Conservation (phyloP, 1,140 invertebrate genomes). For the Potamilus streckersoni region DNA sequence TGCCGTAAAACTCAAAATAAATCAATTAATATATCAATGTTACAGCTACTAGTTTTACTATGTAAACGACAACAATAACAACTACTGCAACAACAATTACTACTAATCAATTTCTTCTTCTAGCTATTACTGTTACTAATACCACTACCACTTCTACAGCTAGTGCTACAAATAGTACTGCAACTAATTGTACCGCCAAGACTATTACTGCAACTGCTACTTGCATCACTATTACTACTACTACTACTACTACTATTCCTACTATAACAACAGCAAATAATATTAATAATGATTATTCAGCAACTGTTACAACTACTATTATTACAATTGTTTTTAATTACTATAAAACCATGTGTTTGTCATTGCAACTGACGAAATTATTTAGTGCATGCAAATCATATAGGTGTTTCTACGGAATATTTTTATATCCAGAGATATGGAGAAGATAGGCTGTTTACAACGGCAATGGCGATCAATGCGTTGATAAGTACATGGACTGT, state of each 20-base stretch:
- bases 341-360: neutral
- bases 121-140: neutral
- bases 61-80: conserved; percentile 81
- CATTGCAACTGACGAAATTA: neutral
- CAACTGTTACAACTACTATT: conserved; percentile 74
- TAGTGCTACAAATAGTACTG: conserved; percentile 34
- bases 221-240: conserved; percentile 17
- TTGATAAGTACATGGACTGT: conserved; percentile 49
- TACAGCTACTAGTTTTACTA: conserved; percentile 75
- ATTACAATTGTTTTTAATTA: conserved; percentile 80
- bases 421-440: conserved; percentile 31
- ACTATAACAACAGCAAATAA: conserved; percentile 82
- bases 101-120: neutral
- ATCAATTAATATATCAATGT: conserved; percentile 73
- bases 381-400: neutral
- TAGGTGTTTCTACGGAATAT: neutral
- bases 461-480: conserved; percentile 53
- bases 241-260: conserved; percentile 84
- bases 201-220: conserved; percentile 18
- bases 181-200: conserved; percentile 14
- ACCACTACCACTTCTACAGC: conserved; percentile 23
- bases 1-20: too few relatives aligned
- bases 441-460: conserved; percentile 56
- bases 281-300: conserved; percentile 85
- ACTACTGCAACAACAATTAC: conserved; percentile 6